These are phyloP conservation scores for Zelleria hepariella DNA, from an alignment of 2,888 invertebrate genomes.

Conservation along the genomic window DNA sequence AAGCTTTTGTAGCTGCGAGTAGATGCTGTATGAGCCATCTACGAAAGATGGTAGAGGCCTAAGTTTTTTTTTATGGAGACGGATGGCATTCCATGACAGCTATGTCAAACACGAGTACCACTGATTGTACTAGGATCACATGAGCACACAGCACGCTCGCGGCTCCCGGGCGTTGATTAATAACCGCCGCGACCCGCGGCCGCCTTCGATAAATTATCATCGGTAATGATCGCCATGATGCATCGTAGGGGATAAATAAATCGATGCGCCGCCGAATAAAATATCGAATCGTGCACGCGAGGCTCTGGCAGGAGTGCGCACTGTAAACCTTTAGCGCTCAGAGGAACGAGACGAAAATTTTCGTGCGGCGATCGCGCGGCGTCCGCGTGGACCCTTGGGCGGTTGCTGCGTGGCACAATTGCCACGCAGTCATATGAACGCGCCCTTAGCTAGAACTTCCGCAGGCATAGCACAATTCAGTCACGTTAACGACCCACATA, in stretches of 20 bases:
- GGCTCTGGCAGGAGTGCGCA: not conserved
- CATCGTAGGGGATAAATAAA: conserved; percentile 57
- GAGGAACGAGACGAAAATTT: too few species aligned
- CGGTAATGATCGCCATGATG: conserved; percentile 64
- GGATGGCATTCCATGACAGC: not conserved
- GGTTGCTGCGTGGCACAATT: too few species aligned
- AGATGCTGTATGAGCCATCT: too few species aligned
- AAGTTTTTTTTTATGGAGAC: not conserved
- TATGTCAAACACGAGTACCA: conserved; percentile 1
- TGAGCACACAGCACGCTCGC: not conserved
- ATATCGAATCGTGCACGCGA: conserved; percentile 20
- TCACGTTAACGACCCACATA: too few species aligned
- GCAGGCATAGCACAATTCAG: too few species aligned
- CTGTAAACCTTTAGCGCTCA: not conserved
- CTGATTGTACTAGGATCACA: not conserved
- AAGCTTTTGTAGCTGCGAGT: too few species aligned
- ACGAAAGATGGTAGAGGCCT: too few species aligned
- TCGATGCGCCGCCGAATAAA: conserved; percentile 43
- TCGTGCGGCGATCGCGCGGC: too few species aligned
- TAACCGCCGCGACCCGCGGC: conserved; percentile 1
- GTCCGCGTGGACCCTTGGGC: too few species aligned
- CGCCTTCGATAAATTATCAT: conserved; percentile 59
- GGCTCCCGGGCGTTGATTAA: conserved; percentile 5
- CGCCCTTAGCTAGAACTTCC: too few species aligned
- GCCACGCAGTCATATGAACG: too few species aligned